Conservation (phyloP, 2,113 vertebrate genomes). For the Macquaria ambigua region DNA sequence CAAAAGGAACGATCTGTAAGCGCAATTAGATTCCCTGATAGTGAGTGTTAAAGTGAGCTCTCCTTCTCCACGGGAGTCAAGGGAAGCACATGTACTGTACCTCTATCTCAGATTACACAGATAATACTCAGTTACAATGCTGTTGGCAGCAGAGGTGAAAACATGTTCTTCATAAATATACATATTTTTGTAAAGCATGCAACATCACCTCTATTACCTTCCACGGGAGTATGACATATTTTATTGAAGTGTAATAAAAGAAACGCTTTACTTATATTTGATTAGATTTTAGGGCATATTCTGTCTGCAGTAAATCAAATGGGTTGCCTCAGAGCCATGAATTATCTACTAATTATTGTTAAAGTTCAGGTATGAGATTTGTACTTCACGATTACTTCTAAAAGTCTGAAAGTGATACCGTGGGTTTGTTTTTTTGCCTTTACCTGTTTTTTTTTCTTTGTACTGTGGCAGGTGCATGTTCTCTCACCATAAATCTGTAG, state of each 20-base stretch:
- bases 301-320: constrained; percentile 4
- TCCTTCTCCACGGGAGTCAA: constrained; percentile 58
- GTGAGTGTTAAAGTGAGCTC: constrained; percentile 56
- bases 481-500: constrained; percentile 63
- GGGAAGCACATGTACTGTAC: constrained; percentile 44
- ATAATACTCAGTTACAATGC: constrained; percentile 59
- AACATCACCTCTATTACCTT: neutral
- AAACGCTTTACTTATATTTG: constrained; percentile 8
- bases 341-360: neutral
- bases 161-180: constrained; percentile 11
- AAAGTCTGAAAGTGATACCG: constrained; percentile 2
- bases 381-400: neutral
- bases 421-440: neutral
- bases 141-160: constrained; percentile 35
- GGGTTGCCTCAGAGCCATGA: neutral
- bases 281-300: neutral
- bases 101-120: constrained; percentile 71
- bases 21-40: constrained; percentile 63
- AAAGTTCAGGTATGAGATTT: constrained; percentile 10
- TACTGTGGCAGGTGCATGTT: constrained; percentile 68
- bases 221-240: constrained; percentile 7
- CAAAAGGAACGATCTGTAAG: constrained; percentile 43
- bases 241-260: constrained; percentile 13
- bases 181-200: constrained; percentile 18
- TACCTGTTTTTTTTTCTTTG: constrained; percentile 20